A percentile compares a stretch with the other conserved stretches of the same genome.
These are phyloP conservation scores for Trematomus loennbergii DNA, from an alignment of 2,113 vertebrate genomes.

Conservation along the genomic window DNA sequence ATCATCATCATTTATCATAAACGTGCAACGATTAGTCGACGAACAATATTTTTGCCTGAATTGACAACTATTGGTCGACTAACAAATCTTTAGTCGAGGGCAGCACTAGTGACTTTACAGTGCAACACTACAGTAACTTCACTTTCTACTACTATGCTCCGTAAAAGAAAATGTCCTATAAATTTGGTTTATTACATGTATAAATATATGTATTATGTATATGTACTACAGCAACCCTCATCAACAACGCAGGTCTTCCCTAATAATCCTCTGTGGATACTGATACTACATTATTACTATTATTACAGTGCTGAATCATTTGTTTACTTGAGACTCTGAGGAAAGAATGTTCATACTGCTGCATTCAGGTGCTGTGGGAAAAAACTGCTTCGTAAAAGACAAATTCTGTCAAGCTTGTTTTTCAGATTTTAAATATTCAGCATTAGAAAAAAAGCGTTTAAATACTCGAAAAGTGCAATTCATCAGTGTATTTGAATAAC, in stretches of 20 bases:
- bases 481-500: background rate
- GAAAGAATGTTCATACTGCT: conserved; percentile 40
- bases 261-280: background rate
- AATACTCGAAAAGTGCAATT: background rate
- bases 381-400: background rate
- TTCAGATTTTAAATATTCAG: background rate
- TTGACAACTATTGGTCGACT: too few species aligned
- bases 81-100: too few species aligned
- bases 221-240: background rate
- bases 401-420: background rate
- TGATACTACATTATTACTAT: background rate
- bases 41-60: too few species aligned
- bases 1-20: too few species aligned
- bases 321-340: conserved; percentile 44
- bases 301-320: conserved; percentile 48
- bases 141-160: background rate
- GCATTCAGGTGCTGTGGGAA: conserved; percentile 25
- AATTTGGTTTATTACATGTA: background rate
- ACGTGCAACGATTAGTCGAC: too few species aligned
- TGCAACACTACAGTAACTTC: background rate
- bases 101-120: too few species aligned
- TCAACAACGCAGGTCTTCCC: background rate
- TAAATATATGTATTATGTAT: too few species aligned
- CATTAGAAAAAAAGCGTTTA: background rate
- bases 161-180: too few species aligned